Conservation (phyloP, 2,888 invertebrate genomes). For the Chirona hameri region DNA sequence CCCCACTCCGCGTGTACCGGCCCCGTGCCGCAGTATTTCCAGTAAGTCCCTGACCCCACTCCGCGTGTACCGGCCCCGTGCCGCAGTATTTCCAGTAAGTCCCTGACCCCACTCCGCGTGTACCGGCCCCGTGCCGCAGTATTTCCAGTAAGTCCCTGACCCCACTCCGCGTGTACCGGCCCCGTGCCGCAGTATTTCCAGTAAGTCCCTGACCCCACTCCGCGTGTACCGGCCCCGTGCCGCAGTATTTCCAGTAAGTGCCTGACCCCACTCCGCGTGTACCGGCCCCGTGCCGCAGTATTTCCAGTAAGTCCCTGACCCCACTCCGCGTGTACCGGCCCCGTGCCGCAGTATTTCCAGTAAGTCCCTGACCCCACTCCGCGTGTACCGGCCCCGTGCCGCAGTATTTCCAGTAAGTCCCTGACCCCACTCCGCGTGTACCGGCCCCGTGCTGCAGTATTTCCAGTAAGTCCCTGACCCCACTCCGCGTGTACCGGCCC, state of each 20-base stretch:
- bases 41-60: conserved; percentile 39
- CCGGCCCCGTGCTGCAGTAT: conserved; percentile 33
- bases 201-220: conserved; percentile 39
- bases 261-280: too few relatives aligned
- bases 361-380: conserved; percentile 39
- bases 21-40: conserved; percentile 36
- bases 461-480: conserved; percentile 39
- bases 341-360: conserved; percentile 38
- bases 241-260: conserved; percentile 39
- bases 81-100: conserved; percentile 39
- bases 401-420: conserved; percentile 40
- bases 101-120: too few relatives aligned
- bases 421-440: too few relatives aligned
- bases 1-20: too few relatives aligned
- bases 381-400: too few relatives aligned
- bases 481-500: too few relatives aligned
- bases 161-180: too few relatives aligned
- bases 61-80: too few relatives aligned
- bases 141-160: conserved; percentile 40
- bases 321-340: too few relatives aligned
- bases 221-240: too few relatives aligned
- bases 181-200: conserved; percentile 37
- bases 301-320: conserved; percentile 39
- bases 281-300: conserved; percentile 32
- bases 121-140: conserved; percentile 30